phyloP scores from a whole-genome alignment of 2,797 vertebrate species.

The Zalophus californianus region DNA sequence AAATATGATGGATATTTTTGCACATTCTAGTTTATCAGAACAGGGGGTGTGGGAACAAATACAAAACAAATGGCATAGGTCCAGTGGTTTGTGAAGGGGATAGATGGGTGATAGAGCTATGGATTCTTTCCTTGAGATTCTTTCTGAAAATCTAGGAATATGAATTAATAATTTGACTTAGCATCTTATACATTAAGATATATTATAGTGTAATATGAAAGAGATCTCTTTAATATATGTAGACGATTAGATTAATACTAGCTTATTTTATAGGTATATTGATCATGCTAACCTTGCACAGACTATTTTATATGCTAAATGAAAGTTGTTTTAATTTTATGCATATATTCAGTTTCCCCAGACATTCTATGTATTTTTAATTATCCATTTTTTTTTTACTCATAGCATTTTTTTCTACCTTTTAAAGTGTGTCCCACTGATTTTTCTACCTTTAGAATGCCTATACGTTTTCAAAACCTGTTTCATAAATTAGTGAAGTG shows the following conservation, averaged over 20 bases:
- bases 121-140: background rate
- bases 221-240: background rate
- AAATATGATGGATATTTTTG: background rate
- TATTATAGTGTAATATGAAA: background rate
- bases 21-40: background rate
- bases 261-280: background rate
- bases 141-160: background rate
- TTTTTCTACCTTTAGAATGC: background rate
- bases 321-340: background rate
- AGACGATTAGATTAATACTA: background rate
- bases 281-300: background rate
- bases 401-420: background rate
- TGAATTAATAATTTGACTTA: conserved; percentile 9
- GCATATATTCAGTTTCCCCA: background rate
- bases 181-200: background rate
- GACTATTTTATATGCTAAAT: background rate
- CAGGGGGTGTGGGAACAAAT: background rate
- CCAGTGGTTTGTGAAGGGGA: background rate
- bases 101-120: background rate
- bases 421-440: background rate
- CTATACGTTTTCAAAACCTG: background rate
- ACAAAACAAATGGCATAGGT: background rate
- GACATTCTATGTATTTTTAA: background rate
- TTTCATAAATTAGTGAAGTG: background rate
- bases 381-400: background rate